These are phyloP conservation scores for Pao palembangensis DNA, from an alignment of 2,113 vertebrate species.

Conservation along the genomic window DNA sequence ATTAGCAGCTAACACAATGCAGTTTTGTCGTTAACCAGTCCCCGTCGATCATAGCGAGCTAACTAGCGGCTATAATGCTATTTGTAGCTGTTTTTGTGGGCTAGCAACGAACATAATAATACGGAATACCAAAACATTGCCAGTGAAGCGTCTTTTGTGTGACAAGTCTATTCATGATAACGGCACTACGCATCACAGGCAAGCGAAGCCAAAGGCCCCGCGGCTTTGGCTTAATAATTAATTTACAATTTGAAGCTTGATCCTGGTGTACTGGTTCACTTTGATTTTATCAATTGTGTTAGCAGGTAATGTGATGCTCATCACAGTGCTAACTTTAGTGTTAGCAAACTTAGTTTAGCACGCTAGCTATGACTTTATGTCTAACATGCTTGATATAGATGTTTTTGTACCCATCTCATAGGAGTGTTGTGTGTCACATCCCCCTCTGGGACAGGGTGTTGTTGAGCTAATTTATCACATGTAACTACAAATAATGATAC, in stretches of 20 bases:
- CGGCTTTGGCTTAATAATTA: constrained; percentile 17
- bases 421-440: too few relatives aligned
- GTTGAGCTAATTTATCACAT: too few relatives aligned
- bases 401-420: not conserved
- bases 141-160: rapidly evolving
- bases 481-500: too few relatives aligned
- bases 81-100: constrained; percentile 62
- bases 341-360: constrained; percentile 35
- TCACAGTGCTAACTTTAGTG: constrained; percentile 28
- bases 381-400: not conserved
- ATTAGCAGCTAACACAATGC: constrained; percentile 74
- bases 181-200: too few relatives aligned
- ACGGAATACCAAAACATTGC: constrained; percentile 12
- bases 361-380: not conserved
- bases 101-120: constrained; percentile 38
- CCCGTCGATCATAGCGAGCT: constrained; percentile 54
- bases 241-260: not conserved
- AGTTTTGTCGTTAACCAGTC: constrained; percentile 62
- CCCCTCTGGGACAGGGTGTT: too few relatives aligned
- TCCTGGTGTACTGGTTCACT: constrained; percentile 23
- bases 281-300: constrained; percentile 42
- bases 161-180: not conserved
- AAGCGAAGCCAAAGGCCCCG: too few relatives aligned
- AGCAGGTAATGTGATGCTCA: constrained; percentile 38
- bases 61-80: constrained; percentile 74